Percentiles rank a stretch among this genome's conserved stretches.
These are phyloP conservation scores for Erythrocercus mccallii DNA, from an alignment of 2,113 vertebrate species.

Conservation along the genomic window DNA sequence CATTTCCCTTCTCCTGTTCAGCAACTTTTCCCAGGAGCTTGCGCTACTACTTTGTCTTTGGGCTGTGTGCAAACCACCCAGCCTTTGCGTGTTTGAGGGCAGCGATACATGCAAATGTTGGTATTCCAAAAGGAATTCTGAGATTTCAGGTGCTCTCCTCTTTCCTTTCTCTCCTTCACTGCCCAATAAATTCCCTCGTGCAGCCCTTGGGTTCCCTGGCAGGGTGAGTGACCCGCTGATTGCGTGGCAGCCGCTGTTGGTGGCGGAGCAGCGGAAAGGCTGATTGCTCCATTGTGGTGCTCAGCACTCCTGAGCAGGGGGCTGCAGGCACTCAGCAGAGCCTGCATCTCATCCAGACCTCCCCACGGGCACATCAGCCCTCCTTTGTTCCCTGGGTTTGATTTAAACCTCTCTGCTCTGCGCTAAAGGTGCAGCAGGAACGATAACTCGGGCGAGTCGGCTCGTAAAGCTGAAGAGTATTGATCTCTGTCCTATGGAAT, in stretches of 20 bases:
- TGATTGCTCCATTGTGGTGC: neutral
- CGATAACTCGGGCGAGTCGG: neutral
- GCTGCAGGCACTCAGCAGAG: neutral
- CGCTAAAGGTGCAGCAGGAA: neutral
- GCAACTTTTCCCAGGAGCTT: neutral
- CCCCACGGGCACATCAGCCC: neutral
- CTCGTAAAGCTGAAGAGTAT: neutral
- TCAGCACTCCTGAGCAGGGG: neutral
- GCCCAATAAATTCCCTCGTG: fast-evolving
- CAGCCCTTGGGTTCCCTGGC: neutral
- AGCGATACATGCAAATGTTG: neutral
- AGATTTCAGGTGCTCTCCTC: neutral
- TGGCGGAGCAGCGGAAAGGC: neutral
- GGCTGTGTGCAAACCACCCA: neutral
- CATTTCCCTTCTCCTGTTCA: neutral
- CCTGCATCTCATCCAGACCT: neutral
- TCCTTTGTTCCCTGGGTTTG: neutral
- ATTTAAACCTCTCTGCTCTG: neutral
- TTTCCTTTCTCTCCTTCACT: neutral
- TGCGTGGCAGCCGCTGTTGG: neutral
- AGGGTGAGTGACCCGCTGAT: neutral
- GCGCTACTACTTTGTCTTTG: neutral
- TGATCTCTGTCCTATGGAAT: neutral
- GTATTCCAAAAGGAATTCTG: neutral
- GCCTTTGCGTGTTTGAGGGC: fast-evolving